Conservation (phyloP, 2,888 invertebrate species). For the Bugula neritina region DNA sequence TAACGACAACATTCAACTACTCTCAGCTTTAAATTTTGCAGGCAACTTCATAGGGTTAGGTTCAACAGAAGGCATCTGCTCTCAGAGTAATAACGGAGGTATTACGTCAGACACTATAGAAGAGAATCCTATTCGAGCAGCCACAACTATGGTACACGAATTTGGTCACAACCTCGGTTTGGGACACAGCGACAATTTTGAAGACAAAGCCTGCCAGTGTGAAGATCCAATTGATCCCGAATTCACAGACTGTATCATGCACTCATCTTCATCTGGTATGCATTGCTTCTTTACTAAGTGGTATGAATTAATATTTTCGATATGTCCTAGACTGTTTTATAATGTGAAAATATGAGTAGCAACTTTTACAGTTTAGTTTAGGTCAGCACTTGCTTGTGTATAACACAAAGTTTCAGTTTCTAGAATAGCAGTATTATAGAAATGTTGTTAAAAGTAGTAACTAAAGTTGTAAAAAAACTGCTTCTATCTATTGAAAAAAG, state of each 20-base stretch:
- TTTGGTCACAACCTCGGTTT: constrained; percentile 99
- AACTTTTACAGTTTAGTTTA: too few relatives aligned
- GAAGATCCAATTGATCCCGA: constrained; percentile 6
- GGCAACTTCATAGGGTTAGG: constrained; percentile 33
- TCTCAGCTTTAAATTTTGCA: constrained; percentile 46
- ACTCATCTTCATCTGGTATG: constrained; percentile 4
- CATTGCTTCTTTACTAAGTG: too few relatives aligned
- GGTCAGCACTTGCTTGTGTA: too few relatives aligned
- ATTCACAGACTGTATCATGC: not conserved
- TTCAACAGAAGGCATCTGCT: not conserved
- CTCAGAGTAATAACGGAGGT: not conserved
- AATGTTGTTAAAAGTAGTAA: too few relatives aligned
- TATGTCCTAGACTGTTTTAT: too few relatives aligned
- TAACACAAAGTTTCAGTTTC: too few relatives aligned
- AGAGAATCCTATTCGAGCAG: constrained; percentile 63
- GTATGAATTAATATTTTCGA: too few relatives aligned
- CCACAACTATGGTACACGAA: constrained; percentile 95
- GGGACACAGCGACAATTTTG: constrained; percentile 70
- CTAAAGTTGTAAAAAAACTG: too few relatives aligned
- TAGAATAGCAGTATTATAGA: too few relatives aligned
- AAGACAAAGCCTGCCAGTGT: not conserved
- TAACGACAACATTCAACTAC: constrained; percentile 92
- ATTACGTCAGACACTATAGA: not conserved
- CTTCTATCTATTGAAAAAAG: too few relatives aligned
- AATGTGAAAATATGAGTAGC: too few relatives aligned